A percentile compares a stretch with the other conserved stretches of the same genome.
Evolutionary conservation across 2,797 vertebrate genomes (phyloP).

Genomic region (Thamnophis elegans): DNA sequence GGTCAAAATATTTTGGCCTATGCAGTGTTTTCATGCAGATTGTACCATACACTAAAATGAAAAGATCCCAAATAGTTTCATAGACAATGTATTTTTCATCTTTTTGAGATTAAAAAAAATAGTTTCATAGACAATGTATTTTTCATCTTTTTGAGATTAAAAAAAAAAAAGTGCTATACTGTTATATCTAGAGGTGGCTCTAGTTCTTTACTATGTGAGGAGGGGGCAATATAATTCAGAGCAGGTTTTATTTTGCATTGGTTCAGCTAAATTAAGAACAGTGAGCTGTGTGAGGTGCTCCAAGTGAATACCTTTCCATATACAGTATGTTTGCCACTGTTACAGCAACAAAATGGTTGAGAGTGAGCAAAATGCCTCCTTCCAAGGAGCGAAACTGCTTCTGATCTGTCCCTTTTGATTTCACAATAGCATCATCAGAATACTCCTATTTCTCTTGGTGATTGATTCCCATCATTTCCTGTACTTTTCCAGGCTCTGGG

Average conservation of each 20-base stretch:
- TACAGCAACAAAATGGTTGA: background rate
- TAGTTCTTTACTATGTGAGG: background rate
- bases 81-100: background rate
- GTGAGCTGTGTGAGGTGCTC: background rate
- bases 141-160: too few species aligned
- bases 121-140: background rate
- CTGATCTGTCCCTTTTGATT: background rate
- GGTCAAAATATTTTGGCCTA: background rate
- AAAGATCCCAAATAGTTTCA: background rate
- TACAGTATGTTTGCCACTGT: background rate
- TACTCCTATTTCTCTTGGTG: accelerated
- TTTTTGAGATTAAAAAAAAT: background rate
- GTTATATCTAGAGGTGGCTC: background rate
- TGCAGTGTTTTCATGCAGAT: background rate
- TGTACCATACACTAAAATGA: background rate
- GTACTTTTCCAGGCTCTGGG: background rate
- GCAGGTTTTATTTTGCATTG: background rate
- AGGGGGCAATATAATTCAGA: background rate
- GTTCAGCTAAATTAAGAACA: background rate
- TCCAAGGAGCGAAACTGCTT: background rate
- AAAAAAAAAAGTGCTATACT: background rate
- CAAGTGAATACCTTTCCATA: background rate
- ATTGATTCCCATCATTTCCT: background rate
- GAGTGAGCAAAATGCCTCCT: background rate
- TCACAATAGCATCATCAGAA: background rate